Conservation (phyloP, 2,113 vertebrate genomes). For the Vombatus ursinus region DNA sequence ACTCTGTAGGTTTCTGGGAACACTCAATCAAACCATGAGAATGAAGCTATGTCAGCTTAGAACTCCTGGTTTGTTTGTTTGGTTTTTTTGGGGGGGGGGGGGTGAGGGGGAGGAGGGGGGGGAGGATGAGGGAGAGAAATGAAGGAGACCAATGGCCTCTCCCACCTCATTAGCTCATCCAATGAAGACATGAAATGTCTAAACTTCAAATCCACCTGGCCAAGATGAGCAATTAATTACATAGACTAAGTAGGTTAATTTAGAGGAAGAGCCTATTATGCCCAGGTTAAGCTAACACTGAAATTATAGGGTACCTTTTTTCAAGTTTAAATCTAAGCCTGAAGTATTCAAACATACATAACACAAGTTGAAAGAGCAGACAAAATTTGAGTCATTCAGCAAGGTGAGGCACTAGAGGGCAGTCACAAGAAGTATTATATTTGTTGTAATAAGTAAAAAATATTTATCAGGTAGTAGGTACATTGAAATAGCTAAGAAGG, state of each 20-base stretch:
- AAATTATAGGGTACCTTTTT: conserved; percentile 41
- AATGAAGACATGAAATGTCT: background rate
- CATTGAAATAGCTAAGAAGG: conserved; percentile 25
- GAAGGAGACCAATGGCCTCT: background rate
- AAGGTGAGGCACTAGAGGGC: background rate
- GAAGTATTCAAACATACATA: background rate
- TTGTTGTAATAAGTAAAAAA: background rate
- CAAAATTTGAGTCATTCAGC: background rate
- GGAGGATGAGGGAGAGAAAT: too few species aligned
- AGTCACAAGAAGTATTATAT: conserved; percentile 28
- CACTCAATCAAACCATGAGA: conserved; percentile 30
- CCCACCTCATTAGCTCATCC: background rate
- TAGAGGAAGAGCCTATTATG: conserved; percentile 19
- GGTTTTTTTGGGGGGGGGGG: background rate
- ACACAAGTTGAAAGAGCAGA: conserved; percentile 5
- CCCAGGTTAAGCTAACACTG: conserved; percentile 33
- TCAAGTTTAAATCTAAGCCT: background rate
- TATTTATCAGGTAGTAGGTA: background rate
- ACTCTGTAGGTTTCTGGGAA: conserved; percentile 3
- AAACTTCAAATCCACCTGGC: background rate
- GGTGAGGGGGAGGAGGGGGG: background rate
- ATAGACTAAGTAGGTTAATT: conserved; percentile 22
- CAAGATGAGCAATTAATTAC: background rate
- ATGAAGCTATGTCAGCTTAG: conserved; percentile 35
- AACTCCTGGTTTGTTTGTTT: background rate